Percentiles rank a stretch among this genome's conserved stretches.
Evolutionary conservation across 2,888 invertebrate genomes (phyloP).

Genomic region (Eubasilissa splendida): DNA sequence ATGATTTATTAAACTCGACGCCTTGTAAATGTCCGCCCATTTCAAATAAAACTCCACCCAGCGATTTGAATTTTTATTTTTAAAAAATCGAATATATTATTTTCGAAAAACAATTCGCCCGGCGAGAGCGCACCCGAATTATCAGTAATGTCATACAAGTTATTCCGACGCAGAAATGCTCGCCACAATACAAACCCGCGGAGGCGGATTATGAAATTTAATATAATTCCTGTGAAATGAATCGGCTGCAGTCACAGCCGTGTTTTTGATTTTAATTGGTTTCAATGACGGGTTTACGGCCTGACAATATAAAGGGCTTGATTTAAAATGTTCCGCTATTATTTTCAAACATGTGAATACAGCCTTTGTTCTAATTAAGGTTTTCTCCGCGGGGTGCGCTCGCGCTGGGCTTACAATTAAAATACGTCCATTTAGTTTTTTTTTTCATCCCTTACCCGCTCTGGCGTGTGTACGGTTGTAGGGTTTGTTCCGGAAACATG

Average conservation of each 20-base stretch:
- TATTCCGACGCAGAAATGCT: background rate
- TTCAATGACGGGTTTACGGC: conserved; percentile 57
- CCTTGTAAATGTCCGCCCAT: conserved; percentile 16
- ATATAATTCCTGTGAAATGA: conserved; percentile 41
- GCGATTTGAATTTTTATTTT: background rate
- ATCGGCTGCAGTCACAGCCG: conserved; percentile 43
- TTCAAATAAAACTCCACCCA: conserved; percentile 11
- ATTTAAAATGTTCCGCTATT: conserved; percentile 56
- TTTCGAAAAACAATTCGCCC: background rate
- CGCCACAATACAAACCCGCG: background rate
- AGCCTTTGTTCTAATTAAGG: conserved; percentile 43
- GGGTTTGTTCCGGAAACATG: conserved; percentile 23
- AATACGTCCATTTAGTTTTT: conserved; percentile 2
- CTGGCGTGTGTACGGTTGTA: background rate
- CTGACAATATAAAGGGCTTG: conserved; percentile 54
- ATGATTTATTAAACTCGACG: background rate
- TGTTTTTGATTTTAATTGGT: conserved; percentile 58
- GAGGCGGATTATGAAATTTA: conserved; percentile 31
- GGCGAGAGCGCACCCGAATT: background rate
- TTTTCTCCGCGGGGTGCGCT: conserved; percentile 25
- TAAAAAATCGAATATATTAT: background rate
- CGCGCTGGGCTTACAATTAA: conserved; percentile 36
- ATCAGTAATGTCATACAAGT: conserved; percentile 28
- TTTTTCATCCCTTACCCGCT: background rate
- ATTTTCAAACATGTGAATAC: conserved; percentile 40